Conservation (phyloP, 2,113 vertebrate species). For the Alligator mississippiensis region DNA sequence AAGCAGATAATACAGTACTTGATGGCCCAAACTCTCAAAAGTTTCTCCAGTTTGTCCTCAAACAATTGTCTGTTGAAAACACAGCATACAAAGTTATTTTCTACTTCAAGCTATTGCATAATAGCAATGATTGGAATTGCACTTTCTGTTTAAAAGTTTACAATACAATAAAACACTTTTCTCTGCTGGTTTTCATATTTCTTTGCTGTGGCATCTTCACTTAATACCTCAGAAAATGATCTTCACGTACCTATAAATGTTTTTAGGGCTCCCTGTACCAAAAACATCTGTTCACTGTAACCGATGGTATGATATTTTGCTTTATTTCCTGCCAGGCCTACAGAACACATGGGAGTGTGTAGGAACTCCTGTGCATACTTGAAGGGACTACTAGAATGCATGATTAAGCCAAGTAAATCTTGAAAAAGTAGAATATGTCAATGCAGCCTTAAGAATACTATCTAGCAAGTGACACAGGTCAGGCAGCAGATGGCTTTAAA, state of each 20-base stretch:
- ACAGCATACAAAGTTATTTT: background rate
- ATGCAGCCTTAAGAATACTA: background rate
- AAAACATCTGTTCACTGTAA: constrained; percentile 50
- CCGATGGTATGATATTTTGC: constrained; percentile 9
- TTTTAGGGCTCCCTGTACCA: constrained; percentile 56
- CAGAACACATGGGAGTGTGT: background rate
- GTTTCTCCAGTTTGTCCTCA: background rate
- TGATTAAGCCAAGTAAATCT: background rate
- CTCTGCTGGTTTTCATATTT: constrained; percentile 6
- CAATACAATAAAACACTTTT: constrained; percentile 46
- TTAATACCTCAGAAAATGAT: background rate
- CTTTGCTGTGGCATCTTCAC: constrained; percentile 49
- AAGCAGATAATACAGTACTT: background rate
- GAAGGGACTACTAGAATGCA: background rate
- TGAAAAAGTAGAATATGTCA: background rate
- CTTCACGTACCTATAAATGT: constrained; percentile 23
- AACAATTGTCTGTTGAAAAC: background rate
- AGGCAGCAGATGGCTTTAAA: background rate
- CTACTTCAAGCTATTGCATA: background rate
- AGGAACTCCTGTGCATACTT: background rate
- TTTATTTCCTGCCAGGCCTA: constrained; percentile 18
- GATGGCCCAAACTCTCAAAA: background rate
- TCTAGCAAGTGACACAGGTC: background rate
- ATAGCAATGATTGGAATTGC: constrained; percentile 12
- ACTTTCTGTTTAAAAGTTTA: constrained; percentile 28